Evolutionary conservation across 37 sponge, comb jelly and placozoan species (phyloP).

Genomic region (Beroe forskalii): DNA sequence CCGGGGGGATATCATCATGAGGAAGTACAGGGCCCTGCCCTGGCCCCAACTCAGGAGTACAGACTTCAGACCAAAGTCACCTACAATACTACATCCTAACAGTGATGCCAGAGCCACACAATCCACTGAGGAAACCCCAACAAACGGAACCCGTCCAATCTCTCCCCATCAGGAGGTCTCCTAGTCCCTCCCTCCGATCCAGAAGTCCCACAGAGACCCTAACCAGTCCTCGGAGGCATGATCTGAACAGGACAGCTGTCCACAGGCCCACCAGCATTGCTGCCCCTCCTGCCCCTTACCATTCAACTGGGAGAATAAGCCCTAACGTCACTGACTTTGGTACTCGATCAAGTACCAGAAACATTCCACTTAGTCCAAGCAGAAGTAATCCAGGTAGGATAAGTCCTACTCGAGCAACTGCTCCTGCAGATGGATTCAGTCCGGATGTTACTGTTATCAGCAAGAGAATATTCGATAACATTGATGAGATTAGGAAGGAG

Average conservation of each 20-base stretch:
- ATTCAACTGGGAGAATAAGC: background rate
- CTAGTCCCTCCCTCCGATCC: background rate
- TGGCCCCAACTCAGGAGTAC: conserved; percentile 6
- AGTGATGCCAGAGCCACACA: background rate
- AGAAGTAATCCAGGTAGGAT: conserved; percentile 14
- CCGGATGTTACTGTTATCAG: conserved; percentile 46
- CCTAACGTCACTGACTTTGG: background rate
- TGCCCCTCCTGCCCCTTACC: background rate
- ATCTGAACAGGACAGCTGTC: background rate
- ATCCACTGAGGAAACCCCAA: too few species aligned
- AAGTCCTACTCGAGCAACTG: background rate
- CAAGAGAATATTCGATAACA: conserved; percentile 37
- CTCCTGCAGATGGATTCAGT: background rate
- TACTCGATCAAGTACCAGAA: too few species aligned
- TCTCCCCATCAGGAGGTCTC: conserved; percentile 19
- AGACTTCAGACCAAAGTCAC: conserved; percentile 36
- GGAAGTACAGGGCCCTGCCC: conserved; percentile 47
- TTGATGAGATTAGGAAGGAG: conserved; percentile 62
- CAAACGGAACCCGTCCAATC: too few species aligned
- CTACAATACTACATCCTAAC: too few species aligned
- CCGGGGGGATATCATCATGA: conserved; percentile 41
- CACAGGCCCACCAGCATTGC: background rate
- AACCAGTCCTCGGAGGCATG: background rate
- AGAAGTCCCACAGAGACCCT: background rate
- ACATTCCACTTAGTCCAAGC: background rate